Evolutionary conservation across 1,140 invertebrate species (phyloP).

Genomic region (Drosophila malerkotliana): DNA sequence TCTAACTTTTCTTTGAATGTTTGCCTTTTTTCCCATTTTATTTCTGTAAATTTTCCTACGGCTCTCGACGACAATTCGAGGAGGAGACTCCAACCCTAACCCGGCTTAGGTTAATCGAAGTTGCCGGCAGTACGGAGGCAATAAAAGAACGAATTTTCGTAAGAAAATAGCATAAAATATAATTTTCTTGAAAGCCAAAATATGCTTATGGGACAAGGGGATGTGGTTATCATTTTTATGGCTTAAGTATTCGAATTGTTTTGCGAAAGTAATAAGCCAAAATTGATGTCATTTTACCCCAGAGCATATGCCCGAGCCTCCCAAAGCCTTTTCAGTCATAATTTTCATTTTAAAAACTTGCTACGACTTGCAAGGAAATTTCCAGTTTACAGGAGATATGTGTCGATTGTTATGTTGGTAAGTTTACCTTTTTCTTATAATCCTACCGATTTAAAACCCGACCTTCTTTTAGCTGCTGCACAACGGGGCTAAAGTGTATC

Average conservation of each 20-base stretch:
- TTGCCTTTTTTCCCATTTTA: slow-evolving; percentile 44
- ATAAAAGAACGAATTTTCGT: slow-evolving; percentile 45
- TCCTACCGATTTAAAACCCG: too few relatives aligned
- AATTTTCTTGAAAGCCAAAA: slow-evolving; percentile 62
- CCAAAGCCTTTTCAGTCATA: slow-evolving; percentile 23
- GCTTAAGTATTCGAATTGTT: slow-evolving; percentile 42
- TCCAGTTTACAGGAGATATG: slow-evolving; percentile 2
- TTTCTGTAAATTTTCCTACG: slow-evolving; percentile 53
- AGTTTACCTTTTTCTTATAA: neutral
- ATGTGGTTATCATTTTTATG: slow-evolving; percentile 49
- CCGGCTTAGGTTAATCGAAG: slow-evolving; percentile 70
- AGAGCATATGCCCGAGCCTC: slow-evolving; percentile 19
- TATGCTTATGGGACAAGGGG: slow-evolving; percentile 44
- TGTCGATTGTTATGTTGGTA: slow-evolving; percentile 26
- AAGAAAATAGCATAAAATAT: slow-evolving; percentile 66
- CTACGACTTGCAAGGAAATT: neutral
- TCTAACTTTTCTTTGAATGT: slow-evolving; percentile 6
- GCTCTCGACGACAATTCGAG: slow-evolving; percentile 70
- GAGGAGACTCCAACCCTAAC: slow-evolving; percentile 22
- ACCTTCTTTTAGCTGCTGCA: slow-evolving; percentile 17
- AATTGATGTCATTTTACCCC: slow-evolving; percentile 43
- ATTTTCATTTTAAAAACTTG: slow-evolving; percentile 13
- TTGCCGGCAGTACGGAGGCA: slow-evolving; percentile 24
- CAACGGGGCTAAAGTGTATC: slow-evolving; percentile 11
- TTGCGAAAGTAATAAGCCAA: slow-evolving; percentile 23